Conservation (phyloP, 2,888 invertebrate genomes). For the Gasteruption jaculator region DNA sequence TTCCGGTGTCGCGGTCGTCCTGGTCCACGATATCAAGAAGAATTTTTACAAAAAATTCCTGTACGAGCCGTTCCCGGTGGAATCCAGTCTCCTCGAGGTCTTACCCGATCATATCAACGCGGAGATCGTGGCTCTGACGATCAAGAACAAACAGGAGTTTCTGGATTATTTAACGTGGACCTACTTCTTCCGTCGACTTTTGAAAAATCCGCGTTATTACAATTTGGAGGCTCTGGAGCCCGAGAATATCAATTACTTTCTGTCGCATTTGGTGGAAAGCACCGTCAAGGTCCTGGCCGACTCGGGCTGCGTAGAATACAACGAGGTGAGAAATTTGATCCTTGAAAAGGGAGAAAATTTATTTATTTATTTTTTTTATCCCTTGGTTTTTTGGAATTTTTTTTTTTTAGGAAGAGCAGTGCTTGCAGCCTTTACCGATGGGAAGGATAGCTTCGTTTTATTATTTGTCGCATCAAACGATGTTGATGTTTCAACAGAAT, state of each 20-base stretch:
- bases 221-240: conserved; percentile 70
- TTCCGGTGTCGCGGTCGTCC: conserved; percentile 80
- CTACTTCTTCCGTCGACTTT: conserved; percentile 88
- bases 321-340: conserved; percentile 57
- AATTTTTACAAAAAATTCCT: conserved; percentile 98
- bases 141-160: conserved; percentile 87
- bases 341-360: background rate
- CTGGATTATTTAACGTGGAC: conserved; percentile 98
- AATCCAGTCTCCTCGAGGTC: conserved; percentile 87
- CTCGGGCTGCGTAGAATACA: conserved; percentile 76
- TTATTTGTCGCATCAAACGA: conserved; percentile 89
- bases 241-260: conserved; percentile 66
- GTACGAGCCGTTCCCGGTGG: conserved; percentile 99
- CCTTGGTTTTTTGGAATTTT: conserved; percentile 1
- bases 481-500: conserved; percentile 73
- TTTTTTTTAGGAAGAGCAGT: conserved; percentile 33
- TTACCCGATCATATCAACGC: conserved; percentile 97
- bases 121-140: conserved; percentile 92
- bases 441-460: conserved; percentile 96
- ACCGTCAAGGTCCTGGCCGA: conserved; percentile 68
- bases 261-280: conserved; percentile 77
- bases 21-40: conserved; percentile 96
- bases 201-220: conserved; percentile 92
- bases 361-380: conserved; percentile 6
- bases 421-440: conserved; percentile 55